Evolutionary conservation across 2,113 vertebrate genomes (phyloP).

Genomic region (Esox niger): DNA sequence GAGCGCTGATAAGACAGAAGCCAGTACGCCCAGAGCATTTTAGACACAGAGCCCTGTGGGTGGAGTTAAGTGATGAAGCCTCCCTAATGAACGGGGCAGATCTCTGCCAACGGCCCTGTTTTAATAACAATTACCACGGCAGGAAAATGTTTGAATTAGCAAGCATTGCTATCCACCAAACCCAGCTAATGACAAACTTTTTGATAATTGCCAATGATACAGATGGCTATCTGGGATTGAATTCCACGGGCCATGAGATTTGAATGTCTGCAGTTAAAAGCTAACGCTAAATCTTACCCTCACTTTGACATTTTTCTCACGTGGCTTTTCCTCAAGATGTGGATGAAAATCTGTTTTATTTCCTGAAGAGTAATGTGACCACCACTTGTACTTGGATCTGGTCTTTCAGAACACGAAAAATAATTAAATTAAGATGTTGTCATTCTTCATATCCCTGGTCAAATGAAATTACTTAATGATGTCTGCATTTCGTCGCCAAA

Average conservation of each 20-base stretch:
- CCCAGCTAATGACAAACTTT: constrained; percentile 30
- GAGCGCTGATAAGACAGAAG: neutral
- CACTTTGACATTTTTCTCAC: neutral
- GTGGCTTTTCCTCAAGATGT: neutral
- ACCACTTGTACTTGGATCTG: neutral
- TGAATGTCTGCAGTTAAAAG: constrained; percentile 5
- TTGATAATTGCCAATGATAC: constrained; percentile 36
- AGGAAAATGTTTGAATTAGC: constrained; percentile 32
- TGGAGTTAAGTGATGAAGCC: constrained; percentile 48
- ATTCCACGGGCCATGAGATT: neutral
- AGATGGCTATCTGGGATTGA: neutral
- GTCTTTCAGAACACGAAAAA: no score
- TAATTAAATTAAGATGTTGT: neutral
- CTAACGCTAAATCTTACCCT: no score
- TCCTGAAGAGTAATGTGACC: neutral
- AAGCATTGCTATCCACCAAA: constrained; percentile 22
- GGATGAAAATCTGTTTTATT: neutral
- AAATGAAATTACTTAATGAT: neutral
- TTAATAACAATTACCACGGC: constrained; percentile 46
- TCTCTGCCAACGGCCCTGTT: constrained; percentile 40
- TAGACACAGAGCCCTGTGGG: constrained; percentile 25
- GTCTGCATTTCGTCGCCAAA: no score
- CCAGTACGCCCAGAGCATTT: constrained; percentile 13
- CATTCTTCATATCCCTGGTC: constrained; percentile 3
- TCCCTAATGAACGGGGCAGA: constrained; percentile 43